Evolutionary conservation across 53 echinoderm and acorn worm genomes (phyloP).

Genomic region (Apostichopus leukothele): DNA sequence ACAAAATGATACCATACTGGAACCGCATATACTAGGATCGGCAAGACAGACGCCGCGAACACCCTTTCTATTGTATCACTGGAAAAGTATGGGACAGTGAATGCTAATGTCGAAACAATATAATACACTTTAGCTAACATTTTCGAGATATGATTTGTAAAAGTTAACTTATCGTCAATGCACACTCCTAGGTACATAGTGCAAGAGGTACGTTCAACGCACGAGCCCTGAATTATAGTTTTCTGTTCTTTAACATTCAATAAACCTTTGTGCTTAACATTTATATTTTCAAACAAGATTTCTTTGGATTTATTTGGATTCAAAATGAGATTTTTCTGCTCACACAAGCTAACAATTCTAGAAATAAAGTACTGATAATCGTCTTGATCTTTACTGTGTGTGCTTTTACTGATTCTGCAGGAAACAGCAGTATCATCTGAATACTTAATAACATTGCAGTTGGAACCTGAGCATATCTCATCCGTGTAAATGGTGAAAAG

Average conservation of each 20-base stretch:
- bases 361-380: neutral
- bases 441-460: neutral
- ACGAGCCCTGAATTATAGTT: neutral
- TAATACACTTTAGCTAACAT: neutral
- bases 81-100: neutral
- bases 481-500: neutral
- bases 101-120: neutral
- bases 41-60: neutral
- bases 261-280: neutral
- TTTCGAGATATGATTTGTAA: neutral
- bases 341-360: neutral
- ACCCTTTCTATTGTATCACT: neutral
- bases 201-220: neutral
- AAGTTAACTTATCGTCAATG: neutral
- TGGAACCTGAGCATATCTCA: neutral
- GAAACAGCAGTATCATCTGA: neutral
- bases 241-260: neutral
- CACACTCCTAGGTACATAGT: neutral
- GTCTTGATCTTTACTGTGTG: neutral
- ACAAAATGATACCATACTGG: neutral
- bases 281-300: neutral
- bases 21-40: neutral
- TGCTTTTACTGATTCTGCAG: neutral
- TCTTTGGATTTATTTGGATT: neutral
- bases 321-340: neutral